Conservation (phyloP, 1,140 invertebrate genomes). For the Drosophila parabipectinata region DNA sequence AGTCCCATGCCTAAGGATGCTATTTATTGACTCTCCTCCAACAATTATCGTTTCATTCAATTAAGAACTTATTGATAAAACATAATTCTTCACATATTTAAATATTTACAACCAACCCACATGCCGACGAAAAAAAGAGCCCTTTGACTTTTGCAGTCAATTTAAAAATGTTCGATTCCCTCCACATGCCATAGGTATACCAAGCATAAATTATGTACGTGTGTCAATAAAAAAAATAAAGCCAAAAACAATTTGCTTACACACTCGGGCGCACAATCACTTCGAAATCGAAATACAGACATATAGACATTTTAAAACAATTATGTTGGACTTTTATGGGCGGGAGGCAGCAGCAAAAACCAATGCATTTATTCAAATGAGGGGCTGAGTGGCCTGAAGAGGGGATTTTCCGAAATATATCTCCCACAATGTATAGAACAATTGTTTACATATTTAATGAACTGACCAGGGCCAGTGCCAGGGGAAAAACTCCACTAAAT, state of each 20-base stretch:
- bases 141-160: constrained; percentile 10
- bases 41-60: background rate
- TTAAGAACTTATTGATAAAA: constrained; percentile 1
- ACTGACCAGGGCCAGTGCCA: constrained; percentile 18
- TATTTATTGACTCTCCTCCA: background rate
- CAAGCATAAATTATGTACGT: constrained; percentile 17
- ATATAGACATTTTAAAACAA: constrained; percentile 52
- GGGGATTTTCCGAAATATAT: constrained; percentile 33
- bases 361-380: constrained; percentile 45
- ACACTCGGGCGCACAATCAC: background rate
- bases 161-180: constrained; percentile 3
- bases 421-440: constrained; percentile 16
- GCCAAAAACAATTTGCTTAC: constrained; percentile 4
- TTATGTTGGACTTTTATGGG: constrained; percentile 39
- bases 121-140: background rate
- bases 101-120: constrained; percentile 4
- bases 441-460: constrained; percentile 49
- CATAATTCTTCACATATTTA: background rate
- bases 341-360: constrained; percentile 12
- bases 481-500: constrained; percentile 27
- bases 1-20: background rate
- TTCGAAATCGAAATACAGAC: background rate
- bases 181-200: background rate
- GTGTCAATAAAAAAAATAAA: constrained; percentile 14
- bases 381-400: constrained; percentile 18